These are phyloP conservation scores for Lysandra bellargus DNA, from an alignment of 2,888 invertebrate species.

Conservation along the genomic window DNA sequence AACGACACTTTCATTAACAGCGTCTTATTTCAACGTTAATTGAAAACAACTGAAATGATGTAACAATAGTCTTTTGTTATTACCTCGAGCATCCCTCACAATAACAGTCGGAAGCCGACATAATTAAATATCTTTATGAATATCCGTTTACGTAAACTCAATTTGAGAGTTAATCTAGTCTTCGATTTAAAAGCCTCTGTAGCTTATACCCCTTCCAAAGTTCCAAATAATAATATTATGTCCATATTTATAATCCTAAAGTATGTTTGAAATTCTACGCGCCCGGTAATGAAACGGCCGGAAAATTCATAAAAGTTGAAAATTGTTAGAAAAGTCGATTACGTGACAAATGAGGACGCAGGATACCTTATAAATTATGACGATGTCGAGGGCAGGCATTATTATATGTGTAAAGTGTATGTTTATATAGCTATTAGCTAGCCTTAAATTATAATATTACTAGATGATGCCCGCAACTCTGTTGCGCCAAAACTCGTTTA, in stretches of 20 bases:
- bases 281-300: background rate
- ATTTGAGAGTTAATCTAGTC: conserved; percentile 2
- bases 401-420: background rate
- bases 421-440: no score
- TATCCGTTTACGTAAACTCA: conserved; percentile 5
- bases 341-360: conserved; percentile 13
- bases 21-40: conserved; percentile 25
- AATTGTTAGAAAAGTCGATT: conserved; percentile 17
- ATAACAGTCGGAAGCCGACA: background rate
- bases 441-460: no score
- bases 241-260: background rate
- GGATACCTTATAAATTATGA: background rate
- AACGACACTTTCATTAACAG: conserved; percentile 29
- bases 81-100: background rate
- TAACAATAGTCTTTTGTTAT: conserved; percentile 12
- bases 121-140: background rate
- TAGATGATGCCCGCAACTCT: no score
- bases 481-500: no score
- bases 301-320: conserved; percentile 20
- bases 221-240: background rate
- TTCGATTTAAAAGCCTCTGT: background rate
- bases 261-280: background rate
- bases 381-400: background rate
- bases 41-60: conserved; percentile 26
- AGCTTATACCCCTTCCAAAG: background rate